Base-by-base conservation (phyloP, 2,888 invertebrate species). In the Hemistola chrysoprasaria region DNA sequence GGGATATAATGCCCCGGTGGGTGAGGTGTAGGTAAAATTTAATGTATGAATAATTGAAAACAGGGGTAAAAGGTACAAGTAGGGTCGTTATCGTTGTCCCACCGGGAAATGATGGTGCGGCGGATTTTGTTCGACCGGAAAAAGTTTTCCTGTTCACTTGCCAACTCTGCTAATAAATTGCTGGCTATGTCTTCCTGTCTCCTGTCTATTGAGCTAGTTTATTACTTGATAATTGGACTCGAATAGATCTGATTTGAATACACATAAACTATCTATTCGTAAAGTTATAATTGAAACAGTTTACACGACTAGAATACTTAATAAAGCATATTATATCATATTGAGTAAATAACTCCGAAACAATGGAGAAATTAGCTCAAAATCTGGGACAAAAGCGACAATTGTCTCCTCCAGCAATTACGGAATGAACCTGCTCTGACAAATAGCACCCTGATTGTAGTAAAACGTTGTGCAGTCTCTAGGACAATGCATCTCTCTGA, bases 1-100 rank as follows among this genome's bases (percentile, higher is more conserved):
- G 66, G 64, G 61, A 68, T 66, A 68, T 69, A 70, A 71, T 71
- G 67, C 62, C 56, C 46, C 56, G 53, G 59, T 58, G 61, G 52
- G 56, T 58, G 62, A 64, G 60, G 57, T 52, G 59, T 53, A 53
- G 56, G 62, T 63, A 61, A 70, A 79, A 75, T 80, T 77, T 72
- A 74, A 78, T 76, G 74, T 76, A 79, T 78, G 81, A 78, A 83
- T 82, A 84, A 83, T 82, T 83, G 78, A 80, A 80, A 78, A 80
- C 75, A 75, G 69, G 76, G 75, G 78, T 73, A 72, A 74, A 72
- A 76, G 74, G 74, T 71, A 72, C 66, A 74, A 78, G 75, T 72
- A 75, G 71, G 73, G 72, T 78, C 78, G 77, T 82, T 81, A 78
- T 71, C 68, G 70, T 53, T 61, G 63, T 63, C 65, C 79, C 75